Base-by-base conservation (phyloP, 2,113 vertebrate species). In the Nothocercus julius region DNA sequence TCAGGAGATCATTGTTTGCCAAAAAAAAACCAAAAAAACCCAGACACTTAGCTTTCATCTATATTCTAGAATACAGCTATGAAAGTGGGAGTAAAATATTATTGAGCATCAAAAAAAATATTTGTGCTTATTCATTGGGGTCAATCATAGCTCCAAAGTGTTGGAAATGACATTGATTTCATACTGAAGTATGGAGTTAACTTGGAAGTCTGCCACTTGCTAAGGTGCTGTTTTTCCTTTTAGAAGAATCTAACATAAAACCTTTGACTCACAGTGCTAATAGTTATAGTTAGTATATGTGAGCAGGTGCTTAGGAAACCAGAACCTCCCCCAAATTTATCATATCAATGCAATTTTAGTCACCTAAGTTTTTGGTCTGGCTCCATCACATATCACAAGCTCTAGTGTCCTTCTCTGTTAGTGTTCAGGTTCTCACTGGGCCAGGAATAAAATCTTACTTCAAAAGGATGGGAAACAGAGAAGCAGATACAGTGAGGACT, bases 11-110 rank as follows among this genome's bases (percentile, higher is more conserved):
- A 86, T 85, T 95, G 84, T 95, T 96, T 96, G 83, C 88, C 95
- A 82, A 89, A 94, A 92, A 95, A 90, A n/a, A n/a, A n/a, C n/a
- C n/a, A n/a, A n/a, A 91, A 73, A 95, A 93, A 97, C 76, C 76
- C 75, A 97, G 85, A 94, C 91, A 82, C 90, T 94, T 85, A 88
- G 11, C 90, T 70, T 97, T 95, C 90, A 81, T 92, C 54, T 67
- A 53, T 79, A 90, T 30, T 63, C n/a, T 61, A 79, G 80, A 42
- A 79, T 44, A 42, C 10, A 92, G 66, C 34, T 87, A 85, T 77
- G 59, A 96, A 96, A 95, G 93, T 53, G 22, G 53, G 40, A 90
- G 74, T 77, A 90, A 90, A 95, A 88, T 95, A 93, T 80, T 93
- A 91, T 5, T 70, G 21, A 88, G 30, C 66, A 87, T 87, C 59